Conservation (phyloP, 2,113 vertebrate genomes). For the Condylura cristata region DNA sequence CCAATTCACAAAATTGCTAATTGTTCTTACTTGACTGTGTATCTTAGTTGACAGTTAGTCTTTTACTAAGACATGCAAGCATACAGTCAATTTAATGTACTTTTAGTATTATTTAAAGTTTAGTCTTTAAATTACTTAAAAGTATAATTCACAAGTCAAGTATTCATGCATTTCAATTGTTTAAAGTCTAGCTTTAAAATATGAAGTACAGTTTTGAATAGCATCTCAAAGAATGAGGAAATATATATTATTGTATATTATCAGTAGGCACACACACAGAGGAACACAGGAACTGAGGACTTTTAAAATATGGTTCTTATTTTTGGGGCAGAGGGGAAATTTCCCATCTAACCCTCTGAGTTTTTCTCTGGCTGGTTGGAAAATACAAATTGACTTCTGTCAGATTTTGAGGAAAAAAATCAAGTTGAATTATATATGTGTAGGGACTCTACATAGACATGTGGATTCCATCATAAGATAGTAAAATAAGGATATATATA, state of each 20-base stretch:
- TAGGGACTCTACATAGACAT: not conserved
- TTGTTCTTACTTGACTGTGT: slow-evolving; percentile 58
- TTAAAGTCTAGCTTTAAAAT: not conserved
- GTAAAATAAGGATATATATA: not conserved
- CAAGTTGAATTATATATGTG: not conserved
- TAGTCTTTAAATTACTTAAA: not conserved
- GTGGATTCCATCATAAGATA: not conserved
- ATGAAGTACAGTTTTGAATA: too few relatives aligned
- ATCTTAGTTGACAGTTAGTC: slow-evolving; percentile 1
- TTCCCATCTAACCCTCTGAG: not conserved
- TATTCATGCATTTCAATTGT: not conserved
- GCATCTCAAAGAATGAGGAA: not conserved
- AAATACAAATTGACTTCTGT: not conserved
- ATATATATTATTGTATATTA: not conserved
- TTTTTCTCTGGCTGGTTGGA: not conserved
- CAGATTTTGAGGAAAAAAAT: not conserved
- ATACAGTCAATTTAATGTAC: not conserved
- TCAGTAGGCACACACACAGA: too few relatives aligned
- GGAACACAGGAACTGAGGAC: not conserved
- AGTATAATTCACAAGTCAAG: slow-evolving; percentile 1
- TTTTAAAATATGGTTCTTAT: not conserved
- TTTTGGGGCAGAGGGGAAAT: not conserved
- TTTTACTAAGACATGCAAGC: not conserved
- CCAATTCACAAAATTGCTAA: slow-evolving; percentile 68
- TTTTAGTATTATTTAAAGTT: slow-evolving; percentile 38